Evolutionary conservation across 1,140 invertebrate species (phyloP).

Genomic region (Conopomorpha cramerella): DNA sequence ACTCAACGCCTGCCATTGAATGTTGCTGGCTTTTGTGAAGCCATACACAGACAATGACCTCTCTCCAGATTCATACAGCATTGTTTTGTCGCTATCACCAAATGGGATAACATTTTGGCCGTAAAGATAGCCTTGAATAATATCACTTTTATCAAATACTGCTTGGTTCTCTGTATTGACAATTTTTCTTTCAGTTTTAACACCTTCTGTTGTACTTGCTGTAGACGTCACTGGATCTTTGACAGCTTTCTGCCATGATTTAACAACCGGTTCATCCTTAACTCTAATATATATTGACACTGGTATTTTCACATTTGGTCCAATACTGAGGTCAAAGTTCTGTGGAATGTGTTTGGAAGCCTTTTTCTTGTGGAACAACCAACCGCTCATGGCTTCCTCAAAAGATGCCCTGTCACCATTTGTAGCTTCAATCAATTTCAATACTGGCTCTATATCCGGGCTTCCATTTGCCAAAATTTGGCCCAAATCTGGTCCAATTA

Average conservation of each 20-base stretch:
- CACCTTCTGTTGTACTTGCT: constrained; percentile 22
- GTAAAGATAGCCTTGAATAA: constrained; percentile 40
- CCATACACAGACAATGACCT: constrained; percentile 44
- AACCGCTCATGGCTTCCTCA: constrained; percentile 37
- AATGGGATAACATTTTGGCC: constrained; percentile 46
- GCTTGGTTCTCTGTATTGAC: constrained; percentile 35
- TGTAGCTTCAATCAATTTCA: constrained; percentile 31
- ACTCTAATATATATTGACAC: constrained; percentile 39
- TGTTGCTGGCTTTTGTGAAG: constrained; percentile 38
- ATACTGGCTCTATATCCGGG: constrained; percentile 20
- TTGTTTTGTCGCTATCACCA: constrained; percentile 30
- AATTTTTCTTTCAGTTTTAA: constrained; percentile 22
- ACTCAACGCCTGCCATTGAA: constrained; percentile 43
- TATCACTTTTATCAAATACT: constrained; percentile 15
- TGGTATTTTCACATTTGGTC: constrained; percentile 49
- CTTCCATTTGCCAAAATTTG: constrained; percentile 28
- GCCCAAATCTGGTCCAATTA: constrained; percentile 46
- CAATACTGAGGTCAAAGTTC: constrained; percentile 49
- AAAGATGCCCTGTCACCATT: constrained; percentile 37
- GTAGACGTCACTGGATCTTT: constrained; percentile 30
- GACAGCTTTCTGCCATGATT: constrained; percentile 29
- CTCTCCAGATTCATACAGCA: constrained; percentile 42
- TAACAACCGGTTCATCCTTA: constrained; percentile 35
- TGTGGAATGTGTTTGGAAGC: constrained; percentile 24
- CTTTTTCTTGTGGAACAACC: constrained; percentile 44